phyloP scores from a whole-genome alignment of 2,888 invertebrate genomes.

The Platerodrilus igneus region DNA sequence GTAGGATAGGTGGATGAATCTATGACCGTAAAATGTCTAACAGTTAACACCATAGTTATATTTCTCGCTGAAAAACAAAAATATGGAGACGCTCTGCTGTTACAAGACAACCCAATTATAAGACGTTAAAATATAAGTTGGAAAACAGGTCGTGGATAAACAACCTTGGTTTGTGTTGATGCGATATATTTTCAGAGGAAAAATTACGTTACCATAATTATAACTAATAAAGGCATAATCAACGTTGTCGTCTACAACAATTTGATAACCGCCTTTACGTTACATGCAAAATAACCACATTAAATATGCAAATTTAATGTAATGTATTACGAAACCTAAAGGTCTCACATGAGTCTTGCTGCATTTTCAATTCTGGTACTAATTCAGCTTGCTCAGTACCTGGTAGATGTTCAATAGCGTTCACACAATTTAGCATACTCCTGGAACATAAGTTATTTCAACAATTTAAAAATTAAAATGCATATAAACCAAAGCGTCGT shows the following conservation, averaged over 20 bases:
- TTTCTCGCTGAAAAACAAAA: too few relatives aligned
- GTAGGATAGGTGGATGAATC: too few relatives aligned
- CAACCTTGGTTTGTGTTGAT: too few relatives aligned
- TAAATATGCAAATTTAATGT: background rate
- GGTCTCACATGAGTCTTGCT: slow-evolving; percentile 74
- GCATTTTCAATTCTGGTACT: slow-evolving; percentile 70
- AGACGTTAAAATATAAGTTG: too few relatives aligned
- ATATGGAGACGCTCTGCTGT: too few relatives aligned
- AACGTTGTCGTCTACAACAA: background rate
- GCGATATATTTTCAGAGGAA: too few relatives aligned
- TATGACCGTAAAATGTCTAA: too few relatives aligned
- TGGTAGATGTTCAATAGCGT: slow-evolving; percentile 86
- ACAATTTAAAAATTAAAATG: slow-evolving; percentile 1
- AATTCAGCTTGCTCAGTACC: slow-evolving; percentile 71
- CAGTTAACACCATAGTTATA: too few relatives aligned
- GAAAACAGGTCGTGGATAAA: too few relatives aligned
- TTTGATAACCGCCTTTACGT: background rate
- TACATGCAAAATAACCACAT: slow-evolving; percentile 4
- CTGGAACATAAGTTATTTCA: slow-evolving; percentile 56
- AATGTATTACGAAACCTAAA: slow-evolving; percentile 4
- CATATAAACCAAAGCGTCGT: too few relatives aligned
- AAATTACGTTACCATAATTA: too few relatives aligned
- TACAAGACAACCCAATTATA: too few relatives aligned
- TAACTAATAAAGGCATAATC: background rate
- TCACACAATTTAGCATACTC: slow-evolving; percentile 95